Percentiles rank a stretch among this genome's conserved stretches.
phyloP scores from a whole-genome alignment of 2,888 invertebrate species.

The Linyphia triangularis region DNA sequence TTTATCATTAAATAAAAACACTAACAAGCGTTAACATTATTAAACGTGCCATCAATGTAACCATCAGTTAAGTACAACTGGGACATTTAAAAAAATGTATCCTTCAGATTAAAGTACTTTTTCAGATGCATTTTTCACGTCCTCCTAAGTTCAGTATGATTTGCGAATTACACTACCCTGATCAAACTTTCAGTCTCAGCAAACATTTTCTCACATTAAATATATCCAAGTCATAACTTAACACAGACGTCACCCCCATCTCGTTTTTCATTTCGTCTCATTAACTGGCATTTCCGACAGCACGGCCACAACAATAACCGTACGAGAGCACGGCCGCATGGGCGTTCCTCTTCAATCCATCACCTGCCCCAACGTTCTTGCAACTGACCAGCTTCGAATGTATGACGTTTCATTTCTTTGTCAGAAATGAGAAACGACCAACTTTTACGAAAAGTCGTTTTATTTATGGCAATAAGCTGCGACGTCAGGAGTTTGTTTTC shows the following conservation, averaged over 20 bases:
- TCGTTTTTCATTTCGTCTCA: conserved; percentile 31
- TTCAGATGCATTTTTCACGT: too few relatives aligned
- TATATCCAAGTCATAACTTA: background rate
- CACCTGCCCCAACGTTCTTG: background rate
- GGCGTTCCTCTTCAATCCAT: conserved; percentile 21
- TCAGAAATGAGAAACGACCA: conserved; percentile 15
- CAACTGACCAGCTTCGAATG: conserved; percentile 17
- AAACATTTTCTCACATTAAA: background rate
- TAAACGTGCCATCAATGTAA: too few relatives aligned
- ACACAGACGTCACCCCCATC: background rate
- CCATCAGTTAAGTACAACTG: too few relatives aligned
- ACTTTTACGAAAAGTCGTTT: background rate
- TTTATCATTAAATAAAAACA: too few relatives aligned
- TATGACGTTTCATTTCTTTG: conserved; percentile 36
- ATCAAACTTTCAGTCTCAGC: too few relatives aligned
- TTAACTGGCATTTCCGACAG: background rate
- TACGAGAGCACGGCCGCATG: background rate
- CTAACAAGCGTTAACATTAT: too few relatives aligned
- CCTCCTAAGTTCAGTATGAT: too few relatives aligned
- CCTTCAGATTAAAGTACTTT: too few relatives aligned
- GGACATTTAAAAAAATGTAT: too few relatives aligned
- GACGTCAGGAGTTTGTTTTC: background rate
- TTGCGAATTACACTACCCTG: too few relatives aligned
- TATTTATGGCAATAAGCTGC: background rate
- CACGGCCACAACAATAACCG: background rate